phyloP scores from a whole-genome alignment of 1,140 invertebrate species.

The Daktulosphaira vitifoliae region DNA sequence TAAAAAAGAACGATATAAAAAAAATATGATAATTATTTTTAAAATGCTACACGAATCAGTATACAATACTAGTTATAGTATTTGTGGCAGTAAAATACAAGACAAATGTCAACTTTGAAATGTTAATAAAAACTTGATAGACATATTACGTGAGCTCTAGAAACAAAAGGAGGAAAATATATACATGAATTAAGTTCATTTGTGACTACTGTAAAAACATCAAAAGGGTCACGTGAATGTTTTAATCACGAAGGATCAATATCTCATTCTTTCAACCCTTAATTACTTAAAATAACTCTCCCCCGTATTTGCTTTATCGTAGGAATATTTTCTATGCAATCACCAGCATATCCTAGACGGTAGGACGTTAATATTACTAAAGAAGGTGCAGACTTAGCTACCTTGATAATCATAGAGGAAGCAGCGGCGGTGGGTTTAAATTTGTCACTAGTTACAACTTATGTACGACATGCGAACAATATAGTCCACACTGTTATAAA shows the following conservation, averaged over 20 bases:
- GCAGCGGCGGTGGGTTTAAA: not conserved
- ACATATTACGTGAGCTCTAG: not conserved
- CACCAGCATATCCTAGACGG: not conserved
- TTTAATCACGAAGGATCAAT: slow-evolving; percentile 15
- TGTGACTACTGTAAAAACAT: slow-evolving; percentile 7
- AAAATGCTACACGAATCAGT: no score
- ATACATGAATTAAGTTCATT: not conserved
- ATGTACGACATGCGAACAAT: not conserved
- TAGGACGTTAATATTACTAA: not conserved
- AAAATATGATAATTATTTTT: no score
- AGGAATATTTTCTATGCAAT: not conserved
- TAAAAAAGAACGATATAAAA: no score
- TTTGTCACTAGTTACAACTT: not conserved
- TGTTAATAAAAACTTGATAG: slow-evolving; percentile 15
- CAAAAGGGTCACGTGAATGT: slow-evolving; percentile 1
- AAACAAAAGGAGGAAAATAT: not conserved
- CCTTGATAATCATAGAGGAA: not conserved
- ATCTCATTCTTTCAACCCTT: not conserved
- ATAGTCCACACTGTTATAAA: slow-evolving; percentile 12
- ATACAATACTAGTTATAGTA: no score
- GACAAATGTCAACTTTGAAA: slow-evolving; percentile 10
- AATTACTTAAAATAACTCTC: slow-evolving; percentile 13
- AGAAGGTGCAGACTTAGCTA: not conserved
- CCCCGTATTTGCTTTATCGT: not conserved
- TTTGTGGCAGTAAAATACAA: no score